Base-by-base conservation (phyloP, 2,113 vertebrate species). In the Pollachius pollachius region DNA sequence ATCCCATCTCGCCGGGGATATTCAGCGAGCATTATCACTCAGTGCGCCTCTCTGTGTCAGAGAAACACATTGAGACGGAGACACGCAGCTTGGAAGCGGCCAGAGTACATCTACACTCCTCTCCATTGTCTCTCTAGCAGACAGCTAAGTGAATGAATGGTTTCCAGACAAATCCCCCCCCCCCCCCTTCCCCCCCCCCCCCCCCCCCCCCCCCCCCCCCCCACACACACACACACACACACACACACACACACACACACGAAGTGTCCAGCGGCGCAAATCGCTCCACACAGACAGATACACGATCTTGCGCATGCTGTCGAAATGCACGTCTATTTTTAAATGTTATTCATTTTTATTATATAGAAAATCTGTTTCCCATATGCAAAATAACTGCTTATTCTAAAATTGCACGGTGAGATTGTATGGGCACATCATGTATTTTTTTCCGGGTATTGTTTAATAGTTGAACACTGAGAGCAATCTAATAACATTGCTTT, bases 51-150 rank as follows among this genome's bases (percentile, higher is more conserved):
- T 71, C 78, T 68, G 69, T 52, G 60, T 54, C 54, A 48, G 62
- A 67, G 67, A 72, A 69, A n/a, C 30, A 64, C 13, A n/a, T n/a
- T 13, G 5, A 15, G 23, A 56, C 30, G 16, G 15, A 17, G 7
- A 34, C n/a, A 60, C 18, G 2, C 19, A 62, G 63, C 74, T 75
- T 64, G 67, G 75, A 84, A 81, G 54, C 72, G 78, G 77, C 74
- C 82, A 74, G 75, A 75, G 23, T 5, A 62, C 21, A 77, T 81
- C 72, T 69, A 78, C 68, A 64, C 81, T 83, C 62, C 64, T 77
- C 76, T 77, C 79, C 67, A 85, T 89, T 88, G 84, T 90, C 76
- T 81, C 67, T 67, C 68, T 68, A 71, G 67, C 85, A 87, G 80
- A 81, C 75, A 63, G 67, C 52, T 27, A 19, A 68, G 61, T 70